These are phyloP conservation scores for Lithophane ornitopus DNA, from an alignment of 2,888 invertebrate species.

Conservation along the genomic window DNA sequence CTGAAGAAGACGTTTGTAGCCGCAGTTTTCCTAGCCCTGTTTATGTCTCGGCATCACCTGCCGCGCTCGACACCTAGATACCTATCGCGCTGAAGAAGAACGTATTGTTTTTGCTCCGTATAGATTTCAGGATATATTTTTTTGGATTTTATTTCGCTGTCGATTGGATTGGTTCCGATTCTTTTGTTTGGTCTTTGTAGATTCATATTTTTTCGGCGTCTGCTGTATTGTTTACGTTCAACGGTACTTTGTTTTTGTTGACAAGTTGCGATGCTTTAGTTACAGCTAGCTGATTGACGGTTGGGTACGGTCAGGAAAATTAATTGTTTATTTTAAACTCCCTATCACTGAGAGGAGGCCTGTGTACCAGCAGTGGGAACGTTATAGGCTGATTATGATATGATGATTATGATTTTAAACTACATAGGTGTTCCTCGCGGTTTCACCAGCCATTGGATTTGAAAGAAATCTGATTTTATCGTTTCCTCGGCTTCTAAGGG, in stretches of 20 bases:
- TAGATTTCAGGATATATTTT: constrained; percentile 55
- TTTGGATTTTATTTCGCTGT: constrained; percentile 57
- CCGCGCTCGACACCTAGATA: constrained; percentile 54
- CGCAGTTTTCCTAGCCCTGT: constrained; percentile 37
- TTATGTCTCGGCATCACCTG: constrained; percentile 59
- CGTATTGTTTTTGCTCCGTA: constrained; percentile 59
- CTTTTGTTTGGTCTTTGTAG: constrained; percentile 49
- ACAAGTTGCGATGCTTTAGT: background rate
- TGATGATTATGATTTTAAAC: too few relatives aligned
- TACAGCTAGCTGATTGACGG: background rate
- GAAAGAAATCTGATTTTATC: too few relatives aligned
- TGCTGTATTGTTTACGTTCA: constrained; percentile 17
- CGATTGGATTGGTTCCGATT: constrained; percentile 57
- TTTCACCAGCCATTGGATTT: too few relatives aligned
- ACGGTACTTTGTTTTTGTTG: background rate
- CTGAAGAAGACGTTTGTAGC: background rate
- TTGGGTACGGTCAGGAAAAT: background rate
- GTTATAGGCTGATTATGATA: too few relatives aligned
- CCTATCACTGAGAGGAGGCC: too few relatives aligned
- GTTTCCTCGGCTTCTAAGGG: too few relatives aligned
- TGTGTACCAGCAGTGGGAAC: too few relatives aligned
- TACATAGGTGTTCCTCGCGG: too few relatives aligned
- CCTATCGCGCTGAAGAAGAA: constrained; percentile 54
- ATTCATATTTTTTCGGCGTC: constrained; percentile 52
- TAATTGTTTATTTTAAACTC: background rate